phyloP scores from a whole-genome alignment of 2,797 vertebrate species.

The Adrianichthys oophorus region DNA sequence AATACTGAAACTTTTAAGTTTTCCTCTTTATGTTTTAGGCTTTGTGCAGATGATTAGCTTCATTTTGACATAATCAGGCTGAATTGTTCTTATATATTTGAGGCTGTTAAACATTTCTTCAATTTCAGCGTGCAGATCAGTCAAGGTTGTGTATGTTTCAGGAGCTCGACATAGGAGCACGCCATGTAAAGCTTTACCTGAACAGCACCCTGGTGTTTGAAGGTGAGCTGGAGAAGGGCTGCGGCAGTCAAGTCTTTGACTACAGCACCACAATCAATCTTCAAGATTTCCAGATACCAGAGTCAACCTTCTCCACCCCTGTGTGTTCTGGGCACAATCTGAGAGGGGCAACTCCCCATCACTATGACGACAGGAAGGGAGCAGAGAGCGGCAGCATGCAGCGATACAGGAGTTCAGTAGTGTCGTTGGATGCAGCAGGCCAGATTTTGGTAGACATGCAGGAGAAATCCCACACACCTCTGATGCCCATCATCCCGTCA shows the following conservation, averaged over 20 bases:
- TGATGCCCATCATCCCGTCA: constrained; percentile 31
- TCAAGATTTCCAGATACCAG: constrained; percentile 63
- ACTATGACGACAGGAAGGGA: constrained; percentile 27
- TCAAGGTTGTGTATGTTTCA: constrained; percentile 49
- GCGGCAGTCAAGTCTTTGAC: constrained; percentile 79
- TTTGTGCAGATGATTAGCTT: background rate
- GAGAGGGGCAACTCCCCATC: constrained; percentile 43
- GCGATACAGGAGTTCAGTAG: constrained; percentile 38
- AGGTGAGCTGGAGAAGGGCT: constrained; percentile 85
- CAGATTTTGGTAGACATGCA: constrained; percentile 56
- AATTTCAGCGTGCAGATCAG: constrained; percentile 11
- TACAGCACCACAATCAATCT: constrained; percentile 80
- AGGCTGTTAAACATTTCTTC: constrained; percentile 1
- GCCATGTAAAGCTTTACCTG: constrained; percentile 86
- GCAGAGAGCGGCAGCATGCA: constrained; percentile 41
- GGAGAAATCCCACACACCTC: constrained; percentile 39
- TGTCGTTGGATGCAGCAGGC: constrained; percentile 33
- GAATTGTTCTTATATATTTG: background rate
- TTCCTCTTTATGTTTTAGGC: background rate
- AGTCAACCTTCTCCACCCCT: constrained; percentile 69
- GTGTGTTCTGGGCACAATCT: constrained; percentile 71
- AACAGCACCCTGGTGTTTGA: constrained; percentile 88
- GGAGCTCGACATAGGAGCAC: constrained; percentile 87
- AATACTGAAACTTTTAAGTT: background rate
- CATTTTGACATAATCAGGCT: background rate